Percentiles rank a stretch among this genome's conserved stretches.
These are phyloP conservation scores for Propithecus coquereli DNA, from an alignment of 2,113 vertebrate species.

Conservation along the genomic window DNA sequence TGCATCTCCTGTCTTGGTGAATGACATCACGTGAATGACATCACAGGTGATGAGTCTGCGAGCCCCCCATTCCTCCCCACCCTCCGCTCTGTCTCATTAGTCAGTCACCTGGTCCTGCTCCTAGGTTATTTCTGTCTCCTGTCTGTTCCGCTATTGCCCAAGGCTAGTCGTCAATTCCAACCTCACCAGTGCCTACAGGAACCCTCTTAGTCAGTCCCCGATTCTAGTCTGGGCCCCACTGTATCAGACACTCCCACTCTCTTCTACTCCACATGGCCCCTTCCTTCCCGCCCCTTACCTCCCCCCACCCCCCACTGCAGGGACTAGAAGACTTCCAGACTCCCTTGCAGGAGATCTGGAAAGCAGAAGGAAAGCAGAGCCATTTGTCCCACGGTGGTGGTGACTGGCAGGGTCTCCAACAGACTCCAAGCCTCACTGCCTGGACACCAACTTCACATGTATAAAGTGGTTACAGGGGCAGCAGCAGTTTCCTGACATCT, in stretches of 20 bases:
- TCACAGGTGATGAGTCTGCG: background rate
- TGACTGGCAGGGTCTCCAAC: background rate
- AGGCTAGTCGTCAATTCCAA: background rate
- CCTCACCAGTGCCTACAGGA: background rate
- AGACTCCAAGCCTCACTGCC: background rate
- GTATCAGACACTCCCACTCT: background rate
- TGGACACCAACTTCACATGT: background rate
- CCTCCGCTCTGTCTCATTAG: background rate
- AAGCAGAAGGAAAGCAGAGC: background rate
- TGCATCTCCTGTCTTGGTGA: background rate
- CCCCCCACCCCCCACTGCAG: background rate
- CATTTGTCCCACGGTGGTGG: background rate
- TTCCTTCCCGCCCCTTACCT: background rate
- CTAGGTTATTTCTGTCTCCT: background rate
- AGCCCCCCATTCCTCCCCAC: background rate
- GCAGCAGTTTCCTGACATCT: background rate
- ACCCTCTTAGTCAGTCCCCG: background rate
- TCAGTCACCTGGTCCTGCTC: background rate
- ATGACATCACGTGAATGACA: background rate
- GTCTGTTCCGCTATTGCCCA: background rate
- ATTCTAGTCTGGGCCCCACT: background rate
- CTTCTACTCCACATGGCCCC: background rate
- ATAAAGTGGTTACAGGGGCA: background rate
- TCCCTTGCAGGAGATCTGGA: background rate
- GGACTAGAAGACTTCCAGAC: background rate